Base-by-base conservation (phyloP, 1,140 invertebrate species). In the Eupeodes corollae region DNA sequence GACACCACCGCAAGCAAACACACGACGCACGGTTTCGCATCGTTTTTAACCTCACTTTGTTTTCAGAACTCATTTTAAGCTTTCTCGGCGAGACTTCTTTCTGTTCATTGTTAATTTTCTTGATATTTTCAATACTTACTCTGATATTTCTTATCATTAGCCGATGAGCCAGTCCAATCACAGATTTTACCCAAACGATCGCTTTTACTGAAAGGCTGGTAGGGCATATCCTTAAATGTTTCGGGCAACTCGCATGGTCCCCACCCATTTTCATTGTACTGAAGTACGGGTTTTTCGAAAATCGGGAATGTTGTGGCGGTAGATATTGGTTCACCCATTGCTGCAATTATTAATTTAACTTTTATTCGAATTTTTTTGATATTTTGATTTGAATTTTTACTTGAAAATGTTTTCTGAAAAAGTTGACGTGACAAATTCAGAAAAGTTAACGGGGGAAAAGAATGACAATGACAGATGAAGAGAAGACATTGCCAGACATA, bases 201-300 rank as follows among this genome's bases (percentile, higher is more conserved):
- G 47, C 89, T 91, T 75, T 98, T 98, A 43, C 91, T 93, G 67
- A 96, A 98, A 14, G 92, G 93, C 70, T 97, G 93, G 70, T 98
- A 98, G 0, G 95, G 94, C 82, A 98, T 95, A 72, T 97, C 93
- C 67, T 89, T 88, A 70, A 94, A 98, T 67, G 93, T 88, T 51
- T 92, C 90, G 15, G 92, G 91, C 67, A 96, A 77, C 63, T 89
- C 85, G 70, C 83, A 90, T 37, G 95, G 95, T 3, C 95, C 95
- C 95, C 95, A 98, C 68, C 93, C 93, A 52, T 60, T 56, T 37
- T 67, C 65, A 48, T 68, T 68, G 43, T 63, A 68, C 38, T 68
- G 65, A 48, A 68, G 60, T 18, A 53, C 57, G 43, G 64, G 64
- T 44, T 67, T 65, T 50, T 67, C 61, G 43, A 67, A 67, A 34